Conservation (phyloP, 2,797 vertebrate species). For the Sebastes dallii region DNA sequence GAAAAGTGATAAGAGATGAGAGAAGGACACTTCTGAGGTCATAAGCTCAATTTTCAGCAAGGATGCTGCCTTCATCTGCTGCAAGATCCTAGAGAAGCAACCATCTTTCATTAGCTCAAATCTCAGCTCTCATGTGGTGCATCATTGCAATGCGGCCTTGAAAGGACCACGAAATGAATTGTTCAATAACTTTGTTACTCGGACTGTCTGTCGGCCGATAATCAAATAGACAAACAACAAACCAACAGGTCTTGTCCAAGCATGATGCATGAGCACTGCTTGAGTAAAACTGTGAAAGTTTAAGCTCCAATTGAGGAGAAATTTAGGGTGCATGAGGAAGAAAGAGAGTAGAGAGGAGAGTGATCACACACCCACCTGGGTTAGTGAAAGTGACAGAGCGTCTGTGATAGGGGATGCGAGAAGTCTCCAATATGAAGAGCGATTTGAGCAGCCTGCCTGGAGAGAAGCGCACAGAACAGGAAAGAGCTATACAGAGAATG, state of each 20-base stretch:
- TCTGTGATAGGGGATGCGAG: conserved; percentile 65
- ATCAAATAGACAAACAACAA: conserved; percentile 7
- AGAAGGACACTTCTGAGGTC: not conserved
- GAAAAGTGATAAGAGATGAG: not conserved
- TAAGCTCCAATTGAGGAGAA: conserved; percentile 33
- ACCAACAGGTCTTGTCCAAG: conserved; percentile 10
- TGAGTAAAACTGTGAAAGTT: conserved; percentile 16
- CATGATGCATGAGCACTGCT: not conserved
- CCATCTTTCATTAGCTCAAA: not conserved
- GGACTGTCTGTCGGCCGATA: not conserved
- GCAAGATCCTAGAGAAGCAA: not conserved
- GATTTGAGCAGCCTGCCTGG: conserved; percentile 62
- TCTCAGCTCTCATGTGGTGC: not conserved
- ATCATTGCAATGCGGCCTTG: not conserved
- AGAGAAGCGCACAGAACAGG: conserved; percentile 55
- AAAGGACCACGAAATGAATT: not conserved
- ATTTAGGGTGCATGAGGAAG: conserved; percentile 30
- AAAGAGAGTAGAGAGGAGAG: conserved; percentile 18
- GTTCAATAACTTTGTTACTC: conserved; percentile 1
- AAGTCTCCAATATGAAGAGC: conserved; percentile 63
- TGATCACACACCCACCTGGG: conserved; percentile 64
- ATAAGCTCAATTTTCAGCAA: not conserved
- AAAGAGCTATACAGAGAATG: conserved; percentile 37
- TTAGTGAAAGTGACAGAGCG: conserved; percentile 73
- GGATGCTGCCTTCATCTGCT: not conserved